Base-by-base conservation (phyloP, 2,797 vertebrate genomes). In the Chromobotia macracanthus region DNA sequence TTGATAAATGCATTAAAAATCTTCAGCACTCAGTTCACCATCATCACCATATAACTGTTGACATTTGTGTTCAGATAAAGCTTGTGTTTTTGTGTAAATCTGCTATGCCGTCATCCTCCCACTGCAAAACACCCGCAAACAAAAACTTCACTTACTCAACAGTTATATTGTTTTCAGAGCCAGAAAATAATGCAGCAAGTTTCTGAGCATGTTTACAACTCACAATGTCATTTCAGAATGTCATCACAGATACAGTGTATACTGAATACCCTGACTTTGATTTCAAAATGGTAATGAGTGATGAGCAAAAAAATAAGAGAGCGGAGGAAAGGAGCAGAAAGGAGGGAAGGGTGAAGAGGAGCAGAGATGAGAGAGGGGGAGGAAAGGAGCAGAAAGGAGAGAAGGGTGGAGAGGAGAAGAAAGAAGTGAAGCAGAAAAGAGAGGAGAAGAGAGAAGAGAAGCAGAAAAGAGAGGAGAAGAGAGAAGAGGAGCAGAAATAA, bases 21-120 rank as follows among this genome's bases (percentile, higher is more conserved):
- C 46, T 75, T 64, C 44, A 61, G 51, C 11, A 3, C 51, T 63
- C 48, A 55, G 55, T 69, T 79, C 65, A 80, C 70, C 55, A 80
- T 71, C 77, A 46, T 44, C 31, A 55, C 77, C 70, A 70, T 53
- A 68, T 75, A 80, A 82, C 80, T 80, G 53, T 73, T 80, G 77
- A 80, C 72, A 78, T 82, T 78, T 66, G 28, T 68, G 31, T 65
- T 65, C 56, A 69, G 65, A 53, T 61, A 65, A 78, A 81, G 12
- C n/a, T n/a, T 72, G 67, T 55, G 21, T 76, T 73, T 78, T 18
- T 75, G 65, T 18, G 46, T 82, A 68, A 80, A 80, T 68, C 74
- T 70, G 61, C 48, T 72, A 23, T 69, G 64, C 58, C 64, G 67
- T 74, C 60, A 78, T 46, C 44, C 35, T 50, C 38, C 80, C 53